Base-by-base conservation (phyloP, 2,797 vertebrate species). In the Rousettus madagascariensis region DNA sequence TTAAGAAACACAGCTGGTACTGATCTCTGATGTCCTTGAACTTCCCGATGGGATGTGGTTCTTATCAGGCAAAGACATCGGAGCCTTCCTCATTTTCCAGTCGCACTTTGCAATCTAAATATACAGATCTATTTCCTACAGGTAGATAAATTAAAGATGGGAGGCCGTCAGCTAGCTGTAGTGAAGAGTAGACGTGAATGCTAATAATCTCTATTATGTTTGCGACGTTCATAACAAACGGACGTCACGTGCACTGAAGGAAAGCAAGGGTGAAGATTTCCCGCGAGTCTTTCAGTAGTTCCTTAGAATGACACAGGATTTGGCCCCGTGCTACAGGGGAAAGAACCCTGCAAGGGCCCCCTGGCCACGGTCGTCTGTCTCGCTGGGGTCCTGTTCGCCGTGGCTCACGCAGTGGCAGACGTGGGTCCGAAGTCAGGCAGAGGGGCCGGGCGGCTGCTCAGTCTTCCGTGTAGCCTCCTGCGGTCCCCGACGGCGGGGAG, bases 1-100 rank as follows among this genome's bases (percentile, higher is more conserved):
- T 91, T 53, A 57, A 78, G 51, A 91, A 93, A 92, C 77, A 78
- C 75, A 77, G 82, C 63, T 61, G 16, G 69, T 77, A 43, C 33
- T 75, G 61, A 46, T 65, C 26, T 61, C 78, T 24, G 36, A 4
- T 61, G 69, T 59, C 49, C 53, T 90, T 74, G 86, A 65, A 79
- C 55, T 30, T 80, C 55, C 2, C 36, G 19, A 30, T 69, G 59
- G 68, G 2, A 7, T 59, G 7, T 46, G 28, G 11, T 7, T 63
- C 5, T 26, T 17, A 46, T 3, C 41, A 49, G 71, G 65, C 10
- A 63, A 53, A 41, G 49, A 24, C 17, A 11, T 9, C 5, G 19
- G 5, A 84, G 17, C 28, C 9, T 53, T 49, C 26, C 4, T 75
- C 15, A 46, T 46, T 94, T 83, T 61, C 24, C 41, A 11, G 49